Base-by-base conservation (phyloP, 2,113 vertebrate species). In the Sterna hirundo region DNA sequence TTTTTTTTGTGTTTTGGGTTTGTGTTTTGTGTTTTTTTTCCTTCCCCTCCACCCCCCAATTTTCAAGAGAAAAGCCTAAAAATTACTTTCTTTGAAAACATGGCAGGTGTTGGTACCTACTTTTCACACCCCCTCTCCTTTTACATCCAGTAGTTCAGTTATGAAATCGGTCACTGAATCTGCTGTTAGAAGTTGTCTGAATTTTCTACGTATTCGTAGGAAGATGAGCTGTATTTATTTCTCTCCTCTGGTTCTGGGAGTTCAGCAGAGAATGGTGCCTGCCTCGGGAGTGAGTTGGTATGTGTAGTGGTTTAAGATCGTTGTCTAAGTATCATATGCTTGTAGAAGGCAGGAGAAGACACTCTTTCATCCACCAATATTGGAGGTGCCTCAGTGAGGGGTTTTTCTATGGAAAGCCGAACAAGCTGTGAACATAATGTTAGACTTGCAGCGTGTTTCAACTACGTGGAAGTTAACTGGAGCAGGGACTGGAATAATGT, bases 131-230 rank as follows among this genome's bases (percentile, higher is more conserved):
- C 6, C 10, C 7, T 64, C 20, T 87, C 42, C n/a, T 65, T 88
- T 65, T 38, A 18, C 7, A 60, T 58, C 4, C 22, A 21, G 10
- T 29, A 40, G 17, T 22, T 61, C 13, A 42, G 3, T n/a, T 42
- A 7, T 2, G 26, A 26, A 23, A 22, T 75, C 19, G 25, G 34
- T 58, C 40, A 29, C 46, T 52, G 34, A 61, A 44, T 42, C 7
- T 76, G 12, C 52, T 60, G 18, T 25, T 83, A 46, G 42, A 19
- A 44, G 34, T 54, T 58, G 8, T 47, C 36, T 71, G 9, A 29
- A 40, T 76, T 68, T 40, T 13, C 19, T 82, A 8, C 1, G 0
- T 8, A 0, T 26, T 23, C 7, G 68, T 23, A 6, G 10, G 27
- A 47, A 54, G 17, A 17, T 54, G 14, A 14, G 18, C 20, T 61